Base-by-base conservation (phyloP, 2,888 invertebrate genomes). In the Zele albiditarsus region DNA sequence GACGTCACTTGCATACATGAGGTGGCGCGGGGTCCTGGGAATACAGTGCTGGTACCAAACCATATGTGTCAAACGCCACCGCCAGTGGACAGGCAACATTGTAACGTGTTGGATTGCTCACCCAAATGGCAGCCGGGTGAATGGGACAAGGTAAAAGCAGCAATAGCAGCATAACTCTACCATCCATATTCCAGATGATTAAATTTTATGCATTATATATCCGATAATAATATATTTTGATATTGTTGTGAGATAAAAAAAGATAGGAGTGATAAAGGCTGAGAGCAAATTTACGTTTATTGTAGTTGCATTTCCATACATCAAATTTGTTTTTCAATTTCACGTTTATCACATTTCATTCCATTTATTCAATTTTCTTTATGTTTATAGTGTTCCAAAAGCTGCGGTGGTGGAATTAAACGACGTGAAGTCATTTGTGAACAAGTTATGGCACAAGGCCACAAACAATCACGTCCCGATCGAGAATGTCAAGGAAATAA, bases 331-430 rank as follows among this genome's bases (percentile, higher is more conserved):
- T 69, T 10, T 33, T n/a, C 49, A 42, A 67, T 28, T 60, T 5
- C 25, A 60, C 25, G 27, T 28, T 28, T 27, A 57, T 60, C 12
- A n/a, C 49, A 31, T 67, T 16, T 33, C n/a, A 8, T 53, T 20
- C 20, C 6, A 1, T 46, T 46, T 46, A 46, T 46, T 46, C 5
- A n/a, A 5, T 46, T 20, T 53, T 53, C 0, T 20, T 20, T 20
- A 5, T 53, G n/a, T 23, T 20, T 23, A 10, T 87, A 96, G 90
- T 99, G 98, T 88, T 96, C 96, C 16, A 95, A 95, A 87, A 93
- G 95, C n/a, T 99, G 98, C 86, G 98, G 97, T 0, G 96, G 95
- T 16, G 98, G 98, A 0, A 91, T 95, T 71, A 97, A 98, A 88
- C 94, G 93, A 71, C 92, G 98, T 81, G 92, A 93, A 79, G 94